Percentiles rank a stretch among this genome's conserved stretches.
Evolutionary conservation across 2,888 invertebrate genomes (phyloP).

Genomic region (Mactromeris polynyma): DNA sequence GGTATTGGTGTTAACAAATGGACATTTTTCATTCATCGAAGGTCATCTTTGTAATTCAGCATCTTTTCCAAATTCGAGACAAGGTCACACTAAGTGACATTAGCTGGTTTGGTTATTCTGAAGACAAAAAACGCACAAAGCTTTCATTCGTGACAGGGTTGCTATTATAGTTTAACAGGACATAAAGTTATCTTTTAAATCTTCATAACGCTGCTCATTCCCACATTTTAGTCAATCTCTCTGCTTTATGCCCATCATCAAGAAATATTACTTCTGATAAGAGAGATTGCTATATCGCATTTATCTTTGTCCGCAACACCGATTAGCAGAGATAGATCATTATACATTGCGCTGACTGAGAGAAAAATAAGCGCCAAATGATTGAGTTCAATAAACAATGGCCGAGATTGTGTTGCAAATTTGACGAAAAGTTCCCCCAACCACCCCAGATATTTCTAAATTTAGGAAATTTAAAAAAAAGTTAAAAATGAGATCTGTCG

Average conservation of each 20-base stretch:
- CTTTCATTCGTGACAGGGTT: neutral
- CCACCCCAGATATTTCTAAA: no score
- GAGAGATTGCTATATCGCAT: neutral
- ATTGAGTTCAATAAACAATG: neutral
- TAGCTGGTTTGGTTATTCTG: neutral
- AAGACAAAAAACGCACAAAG: neutral
- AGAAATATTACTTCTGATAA: conserved; percentile 1
- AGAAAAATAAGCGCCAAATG: neutral
- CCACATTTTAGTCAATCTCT: neutral
- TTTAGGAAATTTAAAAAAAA: no score
- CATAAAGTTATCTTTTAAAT: neutral
- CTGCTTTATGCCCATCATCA: neutral
- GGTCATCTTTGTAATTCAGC: neutral
- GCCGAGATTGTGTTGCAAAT: neutral
- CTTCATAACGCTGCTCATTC: neutral
- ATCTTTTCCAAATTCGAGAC: neutral
- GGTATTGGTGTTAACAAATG: neutral
- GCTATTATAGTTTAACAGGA: neutral
- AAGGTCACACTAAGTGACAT: neutral
- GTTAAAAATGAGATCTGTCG: no score
- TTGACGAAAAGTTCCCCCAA: neutral
- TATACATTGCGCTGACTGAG: neutral
- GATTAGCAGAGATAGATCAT: neutral
- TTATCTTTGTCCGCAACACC: neutral
- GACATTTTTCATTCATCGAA: neutral